Evolutionary conservation across 2,113 vertebrate genomes (phyloP).

Genomic region (Elanus axillaris): DNA sequence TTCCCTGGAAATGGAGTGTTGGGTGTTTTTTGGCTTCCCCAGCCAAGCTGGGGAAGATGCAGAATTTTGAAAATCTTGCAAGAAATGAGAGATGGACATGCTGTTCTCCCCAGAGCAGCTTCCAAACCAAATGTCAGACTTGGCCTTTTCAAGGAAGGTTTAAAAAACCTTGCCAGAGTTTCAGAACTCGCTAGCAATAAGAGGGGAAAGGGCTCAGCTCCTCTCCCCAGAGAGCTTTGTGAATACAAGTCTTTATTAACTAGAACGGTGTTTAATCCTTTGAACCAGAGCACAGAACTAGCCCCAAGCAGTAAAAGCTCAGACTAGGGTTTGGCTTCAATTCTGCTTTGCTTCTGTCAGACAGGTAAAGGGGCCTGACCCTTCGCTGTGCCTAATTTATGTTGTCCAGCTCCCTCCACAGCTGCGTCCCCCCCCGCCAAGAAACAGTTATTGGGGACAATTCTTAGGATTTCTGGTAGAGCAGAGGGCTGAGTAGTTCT

Average conservation of each 20-base stretch:
- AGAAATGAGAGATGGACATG: background rate
- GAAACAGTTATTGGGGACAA: background rate
- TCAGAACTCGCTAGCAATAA: background rate
- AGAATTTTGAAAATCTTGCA: too few relatives aligned
- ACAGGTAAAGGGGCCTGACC: background rate
- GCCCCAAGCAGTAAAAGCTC: background rate
- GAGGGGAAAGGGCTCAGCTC: background rate
- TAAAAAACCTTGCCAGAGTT: background rate
- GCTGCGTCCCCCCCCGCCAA: too few relatives aligned
- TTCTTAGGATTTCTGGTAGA: background rate
- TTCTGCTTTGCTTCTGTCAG: background rate
- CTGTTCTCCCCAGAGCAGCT: background rate
- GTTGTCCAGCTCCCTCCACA: background rate
- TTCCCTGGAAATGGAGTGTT: background rate
- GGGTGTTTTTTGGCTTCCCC: background rate
- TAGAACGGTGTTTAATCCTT: background rate
- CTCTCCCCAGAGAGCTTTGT: background rate
- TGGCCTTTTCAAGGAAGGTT: background rate
- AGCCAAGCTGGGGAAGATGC: background rate
- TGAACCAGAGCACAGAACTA: background rate
- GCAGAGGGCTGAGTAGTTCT: background rate
- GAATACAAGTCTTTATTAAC: background rate
- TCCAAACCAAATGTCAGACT: background rate
- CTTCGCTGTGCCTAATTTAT: background rate
- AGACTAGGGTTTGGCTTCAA: background rate